phyloP scores from a whole-genome alignment of 2,888 invertebrate genomes.

The Elysia crispata region DNA sequence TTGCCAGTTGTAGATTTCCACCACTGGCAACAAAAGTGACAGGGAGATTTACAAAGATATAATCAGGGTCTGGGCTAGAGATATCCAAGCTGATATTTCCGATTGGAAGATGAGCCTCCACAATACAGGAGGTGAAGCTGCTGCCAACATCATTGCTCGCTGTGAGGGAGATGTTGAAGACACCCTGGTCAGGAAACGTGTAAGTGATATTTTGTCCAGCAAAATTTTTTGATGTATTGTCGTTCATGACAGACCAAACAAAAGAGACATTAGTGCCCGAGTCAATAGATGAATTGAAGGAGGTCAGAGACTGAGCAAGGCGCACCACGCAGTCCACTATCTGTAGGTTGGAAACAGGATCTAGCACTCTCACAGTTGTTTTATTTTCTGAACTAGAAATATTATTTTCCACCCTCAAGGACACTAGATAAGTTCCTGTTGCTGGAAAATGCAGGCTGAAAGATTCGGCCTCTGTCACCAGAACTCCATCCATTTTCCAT shows the following conservation, averaged over 20 bases:
- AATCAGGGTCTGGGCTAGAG: conserved; percentile 39
- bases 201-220: conserved; percentile 36
- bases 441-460: conserved; percentile 48
- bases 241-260: conserved; percentile 43
- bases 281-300: conserved; percentile 15
- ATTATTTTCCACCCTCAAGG: conserved; percentile 45
- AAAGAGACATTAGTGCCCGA: conserved; percentile 49
- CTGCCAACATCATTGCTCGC: conserved; percentile 60
- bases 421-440: conserved; percentile 40
- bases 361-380: conserved; percentile 31
- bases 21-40: conserved; percentile 45
- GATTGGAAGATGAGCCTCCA: conserved; percentile 41
- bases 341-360: conserved; percentile 37
- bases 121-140: conserved; percentile 30
- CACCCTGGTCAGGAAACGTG: conserved; percentile 49
- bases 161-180: conserved; percentile 54
- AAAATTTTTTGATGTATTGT: conserved; percentile 22
- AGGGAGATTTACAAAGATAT: conserved; percentile 50
- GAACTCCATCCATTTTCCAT: conserved; percentile 53
- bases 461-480: background rate
- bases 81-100: conserved; percentile 33
- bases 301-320: background rate
- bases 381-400: conserved; percentile 33
- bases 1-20: conserved; percentile 38
- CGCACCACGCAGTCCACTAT: conserved; percentile 40